Percentiles rank a stretch among this genome's conserved stretches.
These are phyloP conservation scores for Drosophila sproati DNA, from an alignment of 1,140 invertebrate species.

Conservation along the genomic window DNA sequence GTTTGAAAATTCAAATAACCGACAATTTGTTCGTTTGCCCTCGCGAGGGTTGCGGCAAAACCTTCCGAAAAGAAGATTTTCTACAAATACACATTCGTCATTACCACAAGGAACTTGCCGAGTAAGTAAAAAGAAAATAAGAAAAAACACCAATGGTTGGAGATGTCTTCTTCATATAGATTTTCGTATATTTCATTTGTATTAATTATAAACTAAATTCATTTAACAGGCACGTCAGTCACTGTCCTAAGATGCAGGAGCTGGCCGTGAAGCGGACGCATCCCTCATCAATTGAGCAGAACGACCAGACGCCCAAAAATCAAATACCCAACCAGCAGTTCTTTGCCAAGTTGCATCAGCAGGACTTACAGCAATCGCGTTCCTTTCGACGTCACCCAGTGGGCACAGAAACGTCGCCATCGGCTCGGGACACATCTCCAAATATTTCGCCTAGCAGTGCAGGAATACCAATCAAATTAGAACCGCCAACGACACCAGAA, in stretches of 20 bases:
- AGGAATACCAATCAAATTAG: background rate
- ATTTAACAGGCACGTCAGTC: slow-evolving; percentile 87
- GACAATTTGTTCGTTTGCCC: slow-evolving; percentile 92
- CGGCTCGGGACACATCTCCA: slow-evolving; percentile 22
- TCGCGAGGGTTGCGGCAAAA: slow-evolving; percentile 93
- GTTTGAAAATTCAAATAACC: slow-evolving; percentile 89
- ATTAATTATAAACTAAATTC: background rate
- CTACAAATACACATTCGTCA: slow-evolving; percentile 96
- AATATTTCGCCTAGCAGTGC: slow-evolving; percentile 33
- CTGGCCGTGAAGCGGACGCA: slow-evolving; percentile 91
- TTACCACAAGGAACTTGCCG: slow-evolving; percentile 92
- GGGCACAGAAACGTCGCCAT: slow-evolving; percentile 37
- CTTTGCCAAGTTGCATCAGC: slow-evolving; percentile 80
- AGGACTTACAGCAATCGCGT: slow-evolving; percentile 75
- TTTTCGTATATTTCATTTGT: background rate
- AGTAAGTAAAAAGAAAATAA: slow-evolving; percentile 72
- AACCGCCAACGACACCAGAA: slow-evolving; percentile 13
- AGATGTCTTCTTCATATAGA: no score
- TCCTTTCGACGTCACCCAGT: slow-evolving; percentile 49
- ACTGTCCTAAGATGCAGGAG: slow-evolving; percentile 93
- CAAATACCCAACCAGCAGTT: slow-evolving; percentile 84
- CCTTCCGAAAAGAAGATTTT: slow-evolving; percentile 95
- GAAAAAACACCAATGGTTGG: no score
- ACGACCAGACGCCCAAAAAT: slow-evolving; percentile 85
- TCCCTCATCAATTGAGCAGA: slow-evolving; percentile 85